Percentiles rank a stretch among this genome's conserved stretches.
These are phyloP conservation scores for Sturnira hondurensis DNA, from an alignment of 2,113 vertebrate genomes.

Conservation along the genomic window DNA sequence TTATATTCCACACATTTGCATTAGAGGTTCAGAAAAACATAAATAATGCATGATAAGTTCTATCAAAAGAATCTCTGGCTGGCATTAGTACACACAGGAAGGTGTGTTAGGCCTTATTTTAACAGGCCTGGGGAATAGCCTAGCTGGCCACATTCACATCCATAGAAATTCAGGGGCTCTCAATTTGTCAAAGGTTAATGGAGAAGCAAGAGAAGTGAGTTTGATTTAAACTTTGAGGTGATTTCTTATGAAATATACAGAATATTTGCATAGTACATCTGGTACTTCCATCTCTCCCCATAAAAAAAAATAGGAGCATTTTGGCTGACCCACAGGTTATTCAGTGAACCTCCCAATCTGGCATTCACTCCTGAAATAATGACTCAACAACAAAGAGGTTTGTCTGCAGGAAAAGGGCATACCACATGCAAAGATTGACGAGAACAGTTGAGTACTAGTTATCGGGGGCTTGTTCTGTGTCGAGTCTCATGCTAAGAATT, in stretches of 20 bases:
- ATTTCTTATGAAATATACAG: not conserved
- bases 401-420: not conserved
- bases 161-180: not conserved
- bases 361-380: not conserved
- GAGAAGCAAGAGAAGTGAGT: slow-evolving; percentile 21
- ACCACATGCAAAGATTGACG: not conserved
- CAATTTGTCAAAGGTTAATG: slow-evolving; percentile 38
- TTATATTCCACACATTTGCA: slow-evolving; percentile 56
- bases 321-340: not conserved
- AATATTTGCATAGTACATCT: not conserved
- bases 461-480: not conserved
- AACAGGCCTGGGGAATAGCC: not conserved
- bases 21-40: slow-evolving; percentile 45
- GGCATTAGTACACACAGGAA: slow-evolving; percentile 39
- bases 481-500: not conserved
- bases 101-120: slow-evolving; percentile 1
- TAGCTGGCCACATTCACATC: not conserved
- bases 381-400: not conserved
- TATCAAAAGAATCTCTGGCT: slow-evolving; percentile 61
- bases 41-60: slow-evolving; percentile 69
- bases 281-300: not conserved
- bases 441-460: not conserved
- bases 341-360: not conserved
- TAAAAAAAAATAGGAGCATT: not conserved
- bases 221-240: slow-evolving; percentile 24